Conservation (phyloP, 1,140 invertebrate species). For the Schlechtendalia chinensis region DNA sequence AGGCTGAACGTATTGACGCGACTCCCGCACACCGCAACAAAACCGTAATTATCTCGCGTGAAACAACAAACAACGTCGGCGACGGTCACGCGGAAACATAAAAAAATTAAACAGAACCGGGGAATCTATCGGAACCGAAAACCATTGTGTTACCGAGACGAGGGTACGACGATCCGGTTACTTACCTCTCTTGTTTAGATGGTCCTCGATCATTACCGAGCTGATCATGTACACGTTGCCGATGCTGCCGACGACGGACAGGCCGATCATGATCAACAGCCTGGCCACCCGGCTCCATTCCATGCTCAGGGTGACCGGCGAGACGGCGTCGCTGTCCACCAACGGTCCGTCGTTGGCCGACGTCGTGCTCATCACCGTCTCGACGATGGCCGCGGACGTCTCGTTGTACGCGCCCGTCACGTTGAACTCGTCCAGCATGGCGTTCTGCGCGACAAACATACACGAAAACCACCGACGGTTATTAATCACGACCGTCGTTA, state of each 20-base stretch:
- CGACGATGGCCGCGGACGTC: not conserved
- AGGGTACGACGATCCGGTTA: too few species aligned
- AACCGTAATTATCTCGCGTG: too few species aligned
- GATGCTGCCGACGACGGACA: constrained; percentile 68
- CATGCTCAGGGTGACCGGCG: constrained; percentile 64
- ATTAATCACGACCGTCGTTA: too few species aligned
- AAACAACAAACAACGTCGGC: too few species aligned
- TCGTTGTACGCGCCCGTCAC: not conserved
- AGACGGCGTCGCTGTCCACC: constrained; percentile 51
- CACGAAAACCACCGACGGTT: not conserved
- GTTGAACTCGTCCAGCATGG: not conserved
- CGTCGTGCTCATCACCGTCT: constrained; percentile 34
- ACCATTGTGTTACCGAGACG: too few species aligned
- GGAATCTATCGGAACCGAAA: too few species aligned
- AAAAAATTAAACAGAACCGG: too few species aligned
- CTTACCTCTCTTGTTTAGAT: constrained; percentile 68
- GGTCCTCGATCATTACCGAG: constrained; percentile 71
- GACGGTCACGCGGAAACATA: too few species aligned
- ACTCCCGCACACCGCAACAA: too few species aligned
- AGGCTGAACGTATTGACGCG: too few species aligned
- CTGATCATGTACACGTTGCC: constrained; percentile 76
- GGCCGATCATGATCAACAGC: constrained; percentile 65
- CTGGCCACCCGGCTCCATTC: constrained; percentile 70
- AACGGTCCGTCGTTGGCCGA: constrained; percentile 3
- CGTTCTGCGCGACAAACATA: not conserved